A percentile compares a stretch with the other conserved stretches of the same genome.
phyloP scores from a whole-genome alignment of 2,888 invertebrate genomes.

The Hofmannophila pseudospretella region DNA sequence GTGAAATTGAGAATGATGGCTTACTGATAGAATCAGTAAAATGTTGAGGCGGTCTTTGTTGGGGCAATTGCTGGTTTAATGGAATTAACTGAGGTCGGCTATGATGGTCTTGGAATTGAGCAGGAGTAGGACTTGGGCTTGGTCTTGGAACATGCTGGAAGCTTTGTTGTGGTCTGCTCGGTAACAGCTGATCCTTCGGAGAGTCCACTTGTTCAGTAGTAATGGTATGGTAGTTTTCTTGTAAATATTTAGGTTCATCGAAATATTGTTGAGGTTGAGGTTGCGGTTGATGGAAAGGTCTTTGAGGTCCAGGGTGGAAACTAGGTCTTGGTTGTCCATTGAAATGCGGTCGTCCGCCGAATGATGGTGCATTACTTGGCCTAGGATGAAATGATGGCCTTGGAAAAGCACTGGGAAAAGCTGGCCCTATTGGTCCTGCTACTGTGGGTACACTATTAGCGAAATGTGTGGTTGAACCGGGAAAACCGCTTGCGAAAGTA shows the following conservation, averaged over 20 bases:
- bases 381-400: constrained; percentile 52
- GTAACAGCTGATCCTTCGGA: constrained; percentile 58
- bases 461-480: constrained; percentile 45
- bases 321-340: constrained; percentile 58
- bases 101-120: constrained; percentile 54
- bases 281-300: constrained; percentile 67
- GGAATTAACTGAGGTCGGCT: constrained; percentile 50
- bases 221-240: constrained; percentile 74
- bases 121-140: constrained; percentile 47
- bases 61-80: constrained; percentile 69
- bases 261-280: constrained; percentile 59
- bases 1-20: constrained; percentile 46
- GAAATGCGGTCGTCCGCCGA: constrained; percentile 52
- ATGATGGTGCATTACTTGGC: constrained; percentile 43
- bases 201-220: constrained; percentile 68
- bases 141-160: constrained; percentile 49
- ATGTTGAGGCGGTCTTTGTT: constrained; percentile 57
- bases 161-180: constrained; percentile 49
- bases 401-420: constrained; percentile 48
- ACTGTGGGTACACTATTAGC: constrained; percentile 40
- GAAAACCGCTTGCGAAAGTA: constrained; percentile 46
- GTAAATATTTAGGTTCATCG: constrained; percentile 71
- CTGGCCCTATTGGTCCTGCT: constrained; percentile 40
- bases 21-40: constrained; percentile 59
- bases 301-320: constrained; percentile 73